Evolutionary conservation across 2,113 vertebrate species (phyloP).

Genomic region (Pelecanoides urinatrix): DNA sequence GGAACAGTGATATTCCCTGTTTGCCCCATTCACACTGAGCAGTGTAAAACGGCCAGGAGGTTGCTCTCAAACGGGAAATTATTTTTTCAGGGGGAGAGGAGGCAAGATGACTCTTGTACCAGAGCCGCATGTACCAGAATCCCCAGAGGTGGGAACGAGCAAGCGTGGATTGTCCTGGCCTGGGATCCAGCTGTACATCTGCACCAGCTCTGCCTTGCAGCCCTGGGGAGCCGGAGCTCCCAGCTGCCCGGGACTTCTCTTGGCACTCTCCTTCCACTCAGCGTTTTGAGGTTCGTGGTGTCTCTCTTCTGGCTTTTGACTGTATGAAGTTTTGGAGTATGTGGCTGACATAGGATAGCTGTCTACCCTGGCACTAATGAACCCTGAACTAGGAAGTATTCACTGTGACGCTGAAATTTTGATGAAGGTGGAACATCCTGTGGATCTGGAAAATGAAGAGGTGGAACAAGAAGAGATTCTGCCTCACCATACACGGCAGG

Average conservation of each 20-base stretch:
- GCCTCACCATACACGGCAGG: fast-evolving
- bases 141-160: background rate
- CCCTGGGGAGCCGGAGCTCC: background rate
- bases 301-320: background rate
- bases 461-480: background rate
- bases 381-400: background rate
- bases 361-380: background rate
- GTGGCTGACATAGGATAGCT: background rate
- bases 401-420: background rate
- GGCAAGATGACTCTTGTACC: background rate
- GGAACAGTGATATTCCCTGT: background rate
- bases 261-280: background rate
- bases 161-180: background rate
- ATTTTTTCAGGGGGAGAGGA: background rate
- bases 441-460: background rate
- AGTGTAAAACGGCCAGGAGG: background rate
- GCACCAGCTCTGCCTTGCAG: background rate
- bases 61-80: background rate
- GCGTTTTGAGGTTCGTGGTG: background rate
- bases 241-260: background rate
- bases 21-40: background rate
- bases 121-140: background rate
- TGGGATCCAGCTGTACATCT: background rate
- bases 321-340: background rate
- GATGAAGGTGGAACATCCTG: background rate